phyloP scores from a whole-genome alignment of 2,113 vertebrate species.

The Scatophagus argus region DNA sequence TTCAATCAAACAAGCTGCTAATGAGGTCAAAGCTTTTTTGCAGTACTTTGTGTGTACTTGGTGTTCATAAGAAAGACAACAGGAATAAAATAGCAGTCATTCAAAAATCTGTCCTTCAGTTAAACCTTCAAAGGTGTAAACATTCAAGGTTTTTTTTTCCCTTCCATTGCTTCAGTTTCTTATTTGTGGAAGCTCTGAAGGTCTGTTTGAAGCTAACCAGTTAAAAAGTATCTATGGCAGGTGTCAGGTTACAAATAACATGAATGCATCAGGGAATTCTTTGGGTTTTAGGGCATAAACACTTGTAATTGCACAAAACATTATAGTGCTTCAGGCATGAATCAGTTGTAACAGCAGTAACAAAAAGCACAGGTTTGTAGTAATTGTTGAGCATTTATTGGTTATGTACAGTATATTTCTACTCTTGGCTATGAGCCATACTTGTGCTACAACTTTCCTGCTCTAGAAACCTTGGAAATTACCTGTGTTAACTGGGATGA shows the following conservation, averaged over 20 bases:
- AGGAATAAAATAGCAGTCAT: constrained; percentile 25
- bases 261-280: constrained; percentile 6
- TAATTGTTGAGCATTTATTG: constrained; percentile 35
- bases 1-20: constrained; percentile 18
- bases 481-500: constrained; percentile 53
- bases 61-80: constrained; percentile 7
- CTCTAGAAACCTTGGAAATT: constrained; percentile 58
- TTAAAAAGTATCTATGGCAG: constrained; percentile 3
- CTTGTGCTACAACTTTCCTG: constrained; percentile 44
- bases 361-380: constrained; percentile 7
- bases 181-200: constrained; percentile 20
- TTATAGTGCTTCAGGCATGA: background rate
- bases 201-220: constrained; percentile 18
- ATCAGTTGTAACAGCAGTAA: constrained; percentile 17
- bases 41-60: constrained; percentile 6
- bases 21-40: constrained; percentile 18
- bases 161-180: constrained; percentile 44
- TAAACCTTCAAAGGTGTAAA: constrained; percentile 45
- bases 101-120: constrained; percentile 50
- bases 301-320: constrained; percentile 24
- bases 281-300: constrained; percentile 15
- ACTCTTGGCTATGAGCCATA: constrained; percentile 42
- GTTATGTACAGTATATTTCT: constrained; percentile 2
- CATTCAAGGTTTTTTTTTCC: constrained; percentile 35
- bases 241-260: constrained; percentile 11